phyloP scores from a whole-genome alignment of 2,797 vertebrate species.

The Cynodonichthys magdalenae region DNA sequence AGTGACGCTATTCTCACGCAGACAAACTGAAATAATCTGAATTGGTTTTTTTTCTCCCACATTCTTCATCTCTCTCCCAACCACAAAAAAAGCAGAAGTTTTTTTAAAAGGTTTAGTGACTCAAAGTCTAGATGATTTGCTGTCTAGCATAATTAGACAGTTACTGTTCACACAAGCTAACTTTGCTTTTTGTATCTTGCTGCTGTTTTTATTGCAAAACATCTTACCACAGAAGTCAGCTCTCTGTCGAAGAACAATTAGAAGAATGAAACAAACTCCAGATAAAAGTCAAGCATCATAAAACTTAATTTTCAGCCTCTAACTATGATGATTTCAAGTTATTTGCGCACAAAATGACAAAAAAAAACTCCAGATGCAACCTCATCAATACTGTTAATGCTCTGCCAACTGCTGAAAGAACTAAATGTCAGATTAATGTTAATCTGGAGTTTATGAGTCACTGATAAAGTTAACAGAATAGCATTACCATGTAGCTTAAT shows the following conservation, averaged over 20 bases:
- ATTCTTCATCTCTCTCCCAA: slow-evolving; percentile 14
- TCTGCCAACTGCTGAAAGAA: slow-evolving; percentile 26
- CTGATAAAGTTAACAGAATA: slow-evolving; percentile 13
- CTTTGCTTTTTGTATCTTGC: background rate
- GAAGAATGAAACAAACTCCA: background rate
- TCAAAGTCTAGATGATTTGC: slow-evolving; percentile 46
- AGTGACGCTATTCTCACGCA: slow-evolving; percentile 73
- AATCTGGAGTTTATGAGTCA: slow-evolving; percentile 61
- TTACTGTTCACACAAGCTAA: background rate
- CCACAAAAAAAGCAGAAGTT: slow-evolving; percentile 70
- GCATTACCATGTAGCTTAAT: background rate
- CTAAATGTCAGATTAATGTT: slow-evolving; percentile 32
- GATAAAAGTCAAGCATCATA: background rate
- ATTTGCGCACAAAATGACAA: background rate
- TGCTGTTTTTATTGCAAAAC: slow-evolving; percentile 22
- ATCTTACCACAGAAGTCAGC: background rate
- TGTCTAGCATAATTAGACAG: slow-evolving; percentile 48
- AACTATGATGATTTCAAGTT: background rate
- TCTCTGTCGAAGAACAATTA: background rate
- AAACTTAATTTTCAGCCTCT: background rate
- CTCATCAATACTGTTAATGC: slow-evolving; percentile 4
- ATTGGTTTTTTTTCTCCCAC: slow-evolving; percentile 51
- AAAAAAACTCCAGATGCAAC: background rate
- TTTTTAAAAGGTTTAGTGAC: slow-evolving; percentile 50
- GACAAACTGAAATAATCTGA: slow-evolving; percentile 63